These are phyloP conservation scores for Linurgus olivaceus DNA, from an alignment of 2,797 vertebrate species.

Conservation along the genomic window DNA sequence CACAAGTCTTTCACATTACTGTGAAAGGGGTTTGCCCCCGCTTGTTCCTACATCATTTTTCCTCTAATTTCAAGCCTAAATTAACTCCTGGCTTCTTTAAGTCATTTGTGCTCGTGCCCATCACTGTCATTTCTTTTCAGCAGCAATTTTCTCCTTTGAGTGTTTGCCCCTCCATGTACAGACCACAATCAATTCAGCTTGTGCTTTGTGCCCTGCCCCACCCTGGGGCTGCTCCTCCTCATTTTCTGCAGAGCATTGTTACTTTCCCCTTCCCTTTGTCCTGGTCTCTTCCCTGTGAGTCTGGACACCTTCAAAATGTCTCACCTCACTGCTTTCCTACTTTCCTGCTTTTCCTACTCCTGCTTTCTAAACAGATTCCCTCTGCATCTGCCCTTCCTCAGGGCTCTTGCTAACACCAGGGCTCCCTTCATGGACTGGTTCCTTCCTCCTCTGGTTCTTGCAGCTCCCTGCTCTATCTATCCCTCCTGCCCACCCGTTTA, in stretches of 20 bases:
- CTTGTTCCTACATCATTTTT: neutral
- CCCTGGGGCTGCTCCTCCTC: neutral
- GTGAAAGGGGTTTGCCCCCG: neutral
- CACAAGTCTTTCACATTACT: neutral
- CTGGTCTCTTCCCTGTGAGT: neutral
- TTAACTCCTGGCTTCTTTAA: neutral
- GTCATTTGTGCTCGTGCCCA: neutral
- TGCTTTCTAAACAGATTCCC: neutral
- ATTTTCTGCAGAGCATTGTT: neutral
- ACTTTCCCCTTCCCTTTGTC: neutral
- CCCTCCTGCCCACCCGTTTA: neutral
- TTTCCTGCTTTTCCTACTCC: neutral
- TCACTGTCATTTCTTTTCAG: neutral
- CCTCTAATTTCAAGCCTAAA: neutral
- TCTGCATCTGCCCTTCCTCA: neutral
- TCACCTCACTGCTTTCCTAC: rapidly evolving
- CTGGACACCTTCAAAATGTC: neutral
- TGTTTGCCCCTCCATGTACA: neutral
- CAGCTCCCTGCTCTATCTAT: neutral
- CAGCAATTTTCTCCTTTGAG: neutral
- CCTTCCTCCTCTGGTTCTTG: neutral
- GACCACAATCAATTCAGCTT: neutral
- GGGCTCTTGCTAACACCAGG: neutral
- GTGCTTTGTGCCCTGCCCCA: neutral
- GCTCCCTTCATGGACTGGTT: neutral